phyloP scores from a whole-genome alignment of 2,113 vertebrate species.

The Neofelis nebulosa region DNA sequence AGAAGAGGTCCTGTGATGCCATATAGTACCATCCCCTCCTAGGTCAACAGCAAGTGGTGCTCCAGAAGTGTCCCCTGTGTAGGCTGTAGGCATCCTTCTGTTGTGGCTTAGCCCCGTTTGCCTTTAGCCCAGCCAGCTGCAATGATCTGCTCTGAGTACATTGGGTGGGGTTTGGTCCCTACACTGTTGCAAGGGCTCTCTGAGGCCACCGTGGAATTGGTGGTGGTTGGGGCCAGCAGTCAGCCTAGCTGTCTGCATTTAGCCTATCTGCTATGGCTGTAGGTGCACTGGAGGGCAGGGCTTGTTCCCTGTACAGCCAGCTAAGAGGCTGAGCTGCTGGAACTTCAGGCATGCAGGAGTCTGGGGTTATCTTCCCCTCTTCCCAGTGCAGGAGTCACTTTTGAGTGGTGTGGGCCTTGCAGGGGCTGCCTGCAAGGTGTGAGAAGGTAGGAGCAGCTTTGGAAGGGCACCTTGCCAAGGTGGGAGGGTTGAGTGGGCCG shows the following conservation, averaged over 20 bases:
- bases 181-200: background rate
- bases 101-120: background rate
- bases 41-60: background rate
- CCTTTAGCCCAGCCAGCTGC: background rate
- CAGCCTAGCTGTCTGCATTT: background rate
- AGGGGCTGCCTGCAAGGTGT: background rate
- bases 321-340: background rate
- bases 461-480: background rate
- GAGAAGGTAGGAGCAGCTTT: background rate
- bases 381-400: background rate
- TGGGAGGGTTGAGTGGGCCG: background rate
- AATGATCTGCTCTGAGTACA: background rate
- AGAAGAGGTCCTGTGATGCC: background rate
- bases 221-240: background rate
- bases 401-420: background rate
- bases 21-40: background rate
- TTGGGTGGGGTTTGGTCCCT: background rate
- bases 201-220: background rate
- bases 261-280: background rate
- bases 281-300: background rate
- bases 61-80: background rate
- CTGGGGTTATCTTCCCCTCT: background rate
- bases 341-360: background rate
- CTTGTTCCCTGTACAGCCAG: background rate
- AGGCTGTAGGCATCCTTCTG: background rate